A percentile compares a stretch with the other conserved stretches of the same genome.
phyloP scores from a whole-genome alignment of 2,113 vertebrate species.

The Chitala chitala region DNA sequence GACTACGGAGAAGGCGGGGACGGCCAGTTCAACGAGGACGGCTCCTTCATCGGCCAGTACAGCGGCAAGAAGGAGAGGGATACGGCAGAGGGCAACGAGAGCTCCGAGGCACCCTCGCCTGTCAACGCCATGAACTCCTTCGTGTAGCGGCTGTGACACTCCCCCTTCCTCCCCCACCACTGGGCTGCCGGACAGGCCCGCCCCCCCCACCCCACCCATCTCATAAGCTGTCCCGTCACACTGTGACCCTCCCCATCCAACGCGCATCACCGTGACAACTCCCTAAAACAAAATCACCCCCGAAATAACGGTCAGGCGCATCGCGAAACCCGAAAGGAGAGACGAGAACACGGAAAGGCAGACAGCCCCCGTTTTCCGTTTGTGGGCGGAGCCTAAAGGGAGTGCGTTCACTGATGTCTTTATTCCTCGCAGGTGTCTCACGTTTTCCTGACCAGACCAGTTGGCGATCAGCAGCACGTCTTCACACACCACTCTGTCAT shows the following conservation, averaged over 20 bases:
- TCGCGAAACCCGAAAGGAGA: constrained; percentile 40
- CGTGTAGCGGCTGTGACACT: too few species aligned
- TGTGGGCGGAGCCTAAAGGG: not conserved
- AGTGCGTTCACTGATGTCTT: constrained; percentile 38
- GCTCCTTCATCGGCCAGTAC: constrained; percentile 96
- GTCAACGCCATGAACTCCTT: constrained; percentile 99
- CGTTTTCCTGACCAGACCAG: constrained; percentile 35
- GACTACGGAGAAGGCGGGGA: constrained; percentile 97
- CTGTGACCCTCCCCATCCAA: constrained; percentile 45
- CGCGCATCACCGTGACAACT: not conserved
- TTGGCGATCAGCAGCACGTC: constrained; percentile 36
- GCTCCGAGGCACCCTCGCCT: constrained; percentile 92
- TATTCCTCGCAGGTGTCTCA: constrained; percentile 33
- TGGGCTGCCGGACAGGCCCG: not conserved
- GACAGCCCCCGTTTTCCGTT: not conserved
- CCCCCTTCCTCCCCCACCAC: too few species aligned
- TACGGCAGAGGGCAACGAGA: constrained; percentile 93
- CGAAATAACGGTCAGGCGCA: not conserved
- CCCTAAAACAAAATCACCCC: not conserved
- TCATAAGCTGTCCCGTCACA: constrained; percentile 38
- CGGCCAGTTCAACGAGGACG: constrained; percentile 95
- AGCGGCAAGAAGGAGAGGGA: constrained; percentile 97
- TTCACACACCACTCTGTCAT: constrained; percentile 4
- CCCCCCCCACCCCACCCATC: too few species aligned
- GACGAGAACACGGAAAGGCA: constrained; percentile 31